Evolutionary conservation across 2,888 invertebrate species (phyloP), one percentile per base, ranked within the genome.

Genomic region (Drosophila falleni): DNA sequence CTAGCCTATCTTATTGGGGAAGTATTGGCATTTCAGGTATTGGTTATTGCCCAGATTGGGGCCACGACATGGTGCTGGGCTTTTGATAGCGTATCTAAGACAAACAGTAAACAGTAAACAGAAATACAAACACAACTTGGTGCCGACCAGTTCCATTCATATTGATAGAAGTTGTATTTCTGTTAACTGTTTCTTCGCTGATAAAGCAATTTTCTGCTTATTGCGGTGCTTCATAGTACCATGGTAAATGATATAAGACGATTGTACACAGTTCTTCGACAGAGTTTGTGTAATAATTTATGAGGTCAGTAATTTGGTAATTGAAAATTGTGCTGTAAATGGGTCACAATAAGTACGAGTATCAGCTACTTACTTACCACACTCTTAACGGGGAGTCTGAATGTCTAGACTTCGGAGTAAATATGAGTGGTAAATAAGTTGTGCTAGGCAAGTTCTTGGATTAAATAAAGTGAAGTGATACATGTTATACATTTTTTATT

Each of bases 271-370:
- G 15, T 35, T 35, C 35, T 35, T 33, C 16, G 50, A 16, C 51
- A 37, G 35, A 15, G 42, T 66, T 15, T 73, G 58, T 62, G 79
- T 78, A 67, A 81, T 66, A 53, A 54, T 70, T 76, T 83, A 80
- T 86, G 81, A 66, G 86, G 86, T 84, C 80, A 81, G 84, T 76
- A 64, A 80, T 84, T 83, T 83, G 85, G 81, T 83, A 85, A 83
- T 83, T 85, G 85, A 81, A 74, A 80, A 74, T 61, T 54, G 53
- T 62, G 49, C 47, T 19, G n/a, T 15, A 80, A 80, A 63, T 82
- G 71, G 82, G 82, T 77, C 82, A 74, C 44, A 58, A 16, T 60
- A 55, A 54, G 53, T 23, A 61, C 10, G 29, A 42, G 47, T 35
- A 37, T 41, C 47, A 42, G 46, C 10, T 19, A 46, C 55, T 62